A percentile compares a stretch with the other conserved stretches of the same genome.
Conservation (phyloP, 2,888 invertebrate genomes). For the Pyrrhosoma nymphula region DNA sequence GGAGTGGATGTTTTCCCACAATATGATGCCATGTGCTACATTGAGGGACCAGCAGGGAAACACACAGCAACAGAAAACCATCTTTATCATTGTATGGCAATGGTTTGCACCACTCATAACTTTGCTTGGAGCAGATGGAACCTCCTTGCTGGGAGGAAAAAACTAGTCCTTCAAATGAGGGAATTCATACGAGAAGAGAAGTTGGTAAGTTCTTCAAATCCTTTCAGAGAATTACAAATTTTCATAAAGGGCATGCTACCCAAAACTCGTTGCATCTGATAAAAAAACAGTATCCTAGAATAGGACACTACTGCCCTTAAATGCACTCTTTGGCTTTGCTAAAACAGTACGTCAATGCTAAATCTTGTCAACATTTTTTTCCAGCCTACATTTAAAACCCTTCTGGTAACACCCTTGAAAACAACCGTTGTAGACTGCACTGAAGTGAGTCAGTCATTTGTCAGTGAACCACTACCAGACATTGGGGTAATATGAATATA, state of each 20-base stretch:
- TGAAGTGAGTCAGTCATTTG: slow-evolving; percentile 87
- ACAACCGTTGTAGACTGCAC: slow-evolving; percentile 86
- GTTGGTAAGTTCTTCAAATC: slow-evolving; percentile 72
- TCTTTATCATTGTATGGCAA: slow-evolving; percentile 89
- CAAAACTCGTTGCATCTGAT: background rate
- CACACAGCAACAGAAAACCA: slow-evolving; percentile 88
- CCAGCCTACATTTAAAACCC: slow-evolving; percentile 78
- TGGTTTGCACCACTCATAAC: slow-evolving; percentile 85
- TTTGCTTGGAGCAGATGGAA: slow-evolving; percentile 91
- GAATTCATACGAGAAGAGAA: slow-evolving; percentile 78
- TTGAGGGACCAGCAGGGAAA: slow-evolving; percentile 80
- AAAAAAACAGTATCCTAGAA: background rate
- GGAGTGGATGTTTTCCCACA: slow-evolving; percentile 92
- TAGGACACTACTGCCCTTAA: background rate
- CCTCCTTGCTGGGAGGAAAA: slow-evolving; percentile 80
- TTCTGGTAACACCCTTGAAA: slow-evolving; percentile 85
- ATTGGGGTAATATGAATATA: slow-evolving; percentile 76
- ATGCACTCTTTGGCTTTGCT: background rate
- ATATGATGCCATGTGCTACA: slow-evolving; percentile 83
- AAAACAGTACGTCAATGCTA: background rate
- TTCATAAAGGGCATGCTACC: background rate
- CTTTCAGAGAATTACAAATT: background rate
- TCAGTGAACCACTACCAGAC: slow-evolving; percentile 79
- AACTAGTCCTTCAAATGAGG: slow-evolving; percentile 85
- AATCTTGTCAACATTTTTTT: slow-evolving; percentile 56